A percentile compares a stretch with the other conserved stretches of the same genome.
Conservation (phyloP, 2,888 invertebrate genomes). For the Copidosoma aretas region DNA sequence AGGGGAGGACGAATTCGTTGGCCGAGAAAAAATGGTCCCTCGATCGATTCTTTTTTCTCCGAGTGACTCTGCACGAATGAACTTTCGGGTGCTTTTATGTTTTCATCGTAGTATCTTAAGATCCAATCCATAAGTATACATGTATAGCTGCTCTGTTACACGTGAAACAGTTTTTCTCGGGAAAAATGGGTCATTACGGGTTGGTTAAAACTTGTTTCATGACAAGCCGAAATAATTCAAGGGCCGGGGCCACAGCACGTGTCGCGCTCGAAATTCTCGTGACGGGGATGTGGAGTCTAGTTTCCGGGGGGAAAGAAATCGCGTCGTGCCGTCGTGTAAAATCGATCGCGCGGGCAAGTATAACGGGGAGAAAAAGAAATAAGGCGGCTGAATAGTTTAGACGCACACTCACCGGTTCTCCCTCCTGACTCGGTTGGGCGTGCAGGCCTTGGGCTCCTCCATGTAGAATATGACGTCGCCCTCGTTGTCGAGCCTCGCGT, state of each 20-base stretch:
- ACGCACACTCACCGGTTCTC: conserved; percentile 60
- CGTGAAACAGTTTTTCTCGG: background rate
- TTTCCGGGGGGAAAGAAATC: background rate
- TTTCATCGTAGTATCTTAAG: too few species aligned
- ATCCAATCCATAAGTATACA: too few species aligned
- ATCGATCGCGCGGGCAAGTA: background rate
- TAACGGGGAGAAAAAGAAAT: too few species aligned
- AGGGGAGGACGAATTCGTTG: too few species aligned
- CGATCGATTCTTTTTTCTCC: too few species aligned
- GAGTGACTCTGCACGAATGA: too few species aligned
- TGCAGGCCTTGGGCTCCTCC: conserved; percentile 70
- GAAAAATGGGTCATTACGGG: background rate
- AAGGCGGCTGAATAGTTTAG: background rate
- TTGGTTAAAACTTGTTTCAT: too few species aligned
- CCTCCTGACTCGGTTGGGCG: conserved; percentile 57
- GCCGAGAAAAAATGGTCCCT: too few species aligned
- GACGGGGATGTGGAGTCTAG: background rate
- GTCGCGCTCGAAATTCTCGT: background rate
- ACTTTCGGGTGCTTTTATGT: too few species aligned
- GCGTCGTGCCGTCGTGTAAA: background rate
- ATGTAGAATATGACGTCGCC: conserved; percentile 72
- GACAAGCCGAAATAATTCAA: background rate
- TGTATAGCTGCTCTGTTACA: too few species aligned
- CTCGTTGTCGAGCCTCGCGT: conserved; percentile 64
- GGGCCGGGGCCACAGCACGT: background rate